A percentile compares a stretch with the other conserved stretches of the same genome.
Evolutionary conservation across 2,888 invertebrate species (phyloP).

Genomic region (Chymomyza amoena): DNA sequence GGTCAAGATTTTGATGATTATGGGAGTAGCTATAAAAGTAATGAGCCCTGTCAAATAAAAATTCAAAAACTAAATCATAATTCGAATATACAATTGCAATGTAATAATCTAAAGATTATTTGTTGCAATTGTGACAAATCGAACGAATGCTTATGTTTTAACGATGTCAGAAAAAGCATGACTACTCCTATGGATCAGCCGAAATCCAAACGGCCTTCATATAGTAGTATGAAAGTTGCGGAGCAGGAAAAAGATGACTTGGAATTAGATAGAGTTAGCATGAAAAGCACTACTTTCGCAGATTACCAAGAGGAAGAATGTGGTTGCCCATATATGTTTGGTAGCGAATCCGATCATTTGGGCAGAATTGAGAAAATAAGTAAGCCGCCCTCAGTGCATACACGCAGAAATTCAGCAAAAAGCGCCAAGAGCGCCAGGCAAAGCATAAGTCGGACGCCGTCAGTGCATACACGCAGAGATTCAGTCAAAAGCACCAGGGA

Average conservation of each 20-base stretch:
- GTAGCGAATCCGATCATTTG: not conserved
- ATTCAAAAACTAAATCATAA: not conserved
- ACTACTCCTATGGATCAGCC: not conserved
- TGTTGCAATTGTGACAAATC: not conserved
- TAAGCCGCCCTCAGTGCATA: slow-evolving; percentile 6
- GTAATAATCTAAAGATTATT: not conserved
- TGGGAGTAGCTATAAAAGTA: not conserved
- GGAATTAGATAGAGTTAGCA: too few relatives aligned
- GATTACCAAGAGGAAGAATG: too few relatives aligned
- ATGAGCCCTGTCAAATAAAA: not conserved
- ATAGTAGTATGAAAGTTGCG: too few relatives aligned
- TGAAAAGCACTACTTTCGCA: too few relatives aligned
- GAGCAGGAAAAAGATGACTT: too few relatives aligned
- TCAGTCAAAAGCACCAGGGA: too few relatives aligned
- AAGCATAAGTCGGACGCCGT: slow-evolving; percentile 19
- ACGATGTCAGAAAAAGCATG: not conserved
- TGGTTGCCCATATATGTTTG: not conserved
- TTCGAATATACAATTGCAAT: not conserved
- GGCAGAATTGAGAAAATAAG: slow-evolving; percentile 16
- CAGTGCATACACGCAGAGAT: too few relatives aligned
- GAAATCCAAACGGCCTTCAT: too few relatives aligned
- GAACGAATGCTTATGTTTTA: not conserved
- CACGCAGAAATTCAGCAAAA: not conserved
- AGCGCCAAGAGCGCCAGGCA: too few relatives aligned
- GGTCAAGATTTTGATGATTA: not conserved